A percentile compares a stretch with the other conserved stretches of the same genome.
Conservation (phyloP, 2,797 vertebrate species). For the Cryptoprocta ferox region DNA sequence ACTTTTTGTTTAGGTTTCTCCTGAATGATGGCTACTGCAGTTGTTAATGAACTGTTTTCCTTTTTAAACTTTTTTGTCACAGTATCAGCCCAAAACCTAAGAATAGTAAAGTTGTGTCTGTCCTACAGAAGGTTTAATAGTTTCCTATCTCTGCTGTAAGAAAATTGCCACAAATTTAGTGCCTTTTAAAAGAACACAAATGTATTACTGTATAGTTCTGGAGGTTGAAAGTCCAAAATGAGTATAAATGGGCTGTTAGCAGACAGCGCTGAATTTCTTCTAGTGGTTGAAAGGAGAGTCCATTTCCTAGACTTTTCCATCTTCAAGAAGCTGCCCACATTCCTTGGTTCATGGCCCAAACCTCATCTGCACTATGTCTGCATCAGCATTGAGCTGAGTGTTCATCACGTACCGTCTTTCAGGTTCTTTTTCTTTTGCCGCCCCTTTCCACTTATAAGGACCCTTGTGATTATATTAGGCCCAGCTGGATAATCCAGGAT, state of each 20-base stretch:
- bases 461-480: background rate
- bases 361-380: background rate
- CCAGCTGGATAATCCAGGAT: background rate
- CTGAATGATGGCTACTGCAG: fast-evolving
- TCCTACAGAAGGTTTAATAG: background rate
- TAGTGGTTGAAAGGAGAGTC: too few species aligned
- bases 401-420: background rate
- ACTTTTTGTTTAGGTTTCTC: background rate
- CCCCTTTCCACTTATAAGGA: background rate
- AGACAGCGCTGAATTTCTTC: background rate
- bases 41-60: background rate
- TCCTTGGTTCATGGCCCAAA: background rate
- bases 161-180: background rate
- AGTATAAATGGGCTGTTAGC: background rate
- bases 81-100: background rate
- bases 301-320: background rate
- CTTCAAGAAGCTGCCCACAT: background rate
- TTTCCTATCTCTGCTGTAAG: background rate
- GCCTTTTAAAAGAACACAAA: background rate
- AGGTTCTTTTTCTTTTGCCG: background rate
- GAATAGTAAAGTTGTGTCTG: background rate
- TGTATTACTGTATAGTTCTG: background rate
- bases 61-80: background rate
- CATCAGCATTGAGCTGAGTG: background rate
- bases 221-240: background rate